Percentiles rank a stretch among this genome's conserved stretches.
Conservation (phyloP, 1,140 invertebrate genomes). For the Penaeus vannamei region DNA sequence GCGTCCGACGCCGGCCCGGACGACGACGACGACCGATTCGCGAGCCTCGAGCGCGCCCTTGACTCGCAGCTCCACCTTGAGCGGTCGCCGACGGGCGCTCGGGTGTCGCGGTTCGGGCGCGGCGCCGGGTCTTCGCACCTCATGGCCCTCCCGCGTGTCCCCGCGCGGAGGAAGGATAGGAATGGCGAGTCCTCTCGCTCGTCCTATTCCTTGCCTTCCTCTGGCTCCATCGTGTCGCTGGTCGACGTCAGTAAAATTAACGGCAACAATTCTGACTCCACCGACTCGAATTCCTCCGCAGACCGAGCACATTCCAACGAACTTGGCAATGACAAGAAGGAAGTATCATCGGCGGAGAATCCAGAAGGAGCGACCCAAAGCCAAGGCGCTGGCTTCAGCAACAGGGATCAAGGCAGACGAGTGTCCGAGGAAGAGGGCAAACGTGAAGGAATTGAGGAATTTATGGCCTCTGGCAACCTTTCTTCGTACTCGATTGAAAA, state of each 20-base stretch:
- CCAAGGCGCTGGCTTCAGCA: not conserved
- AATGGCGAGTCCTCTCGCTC: not conserved
- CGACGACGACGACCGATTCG: not conserved
- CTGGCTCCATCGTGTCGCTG: slow-evolving; percentile 50
- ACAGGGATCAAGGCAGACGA: not conserved
- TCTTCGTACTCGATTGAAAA: slow-evolving; percentile 11
- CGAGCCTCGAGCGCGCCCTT: not conserved
- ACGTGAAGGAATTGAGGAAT: no score
- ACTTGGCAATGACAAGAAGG: not conserved
- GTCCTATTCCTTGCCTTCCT: slow-evolving; percentile 27
- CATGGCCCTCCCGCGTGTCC: slow-evolving; percentile 2
- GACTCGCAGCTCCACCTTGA: not conserved
- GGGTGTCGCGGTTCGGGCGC: not conserved
- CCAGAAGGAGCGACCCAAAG: not conserved
- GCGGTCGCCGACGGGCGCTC: not conserved
- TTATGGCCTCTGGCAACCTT: not conserved
- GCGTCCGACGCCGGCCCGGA: slow-evolving; percentile 9
- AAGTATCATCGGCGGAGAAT: not conserved
- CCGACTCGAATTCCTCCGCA: slow-evolving; percentile 42
- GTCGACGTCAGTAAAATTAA: slow-evolving; percentile 60
- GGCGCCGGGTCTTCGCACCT: slow-evolving; percentile 18
- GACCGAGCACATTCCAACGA: not conserved
- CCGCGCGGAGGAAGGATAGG: not conserved
- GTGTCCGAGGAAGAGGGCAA: not conserved
- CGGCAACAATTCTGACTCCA: slow-evolving; percentile 64